Evolutionary conservation across 1,140 invertebrate genomes (phyloP).

Genomic region (Saccostrea echinata): DNA sequence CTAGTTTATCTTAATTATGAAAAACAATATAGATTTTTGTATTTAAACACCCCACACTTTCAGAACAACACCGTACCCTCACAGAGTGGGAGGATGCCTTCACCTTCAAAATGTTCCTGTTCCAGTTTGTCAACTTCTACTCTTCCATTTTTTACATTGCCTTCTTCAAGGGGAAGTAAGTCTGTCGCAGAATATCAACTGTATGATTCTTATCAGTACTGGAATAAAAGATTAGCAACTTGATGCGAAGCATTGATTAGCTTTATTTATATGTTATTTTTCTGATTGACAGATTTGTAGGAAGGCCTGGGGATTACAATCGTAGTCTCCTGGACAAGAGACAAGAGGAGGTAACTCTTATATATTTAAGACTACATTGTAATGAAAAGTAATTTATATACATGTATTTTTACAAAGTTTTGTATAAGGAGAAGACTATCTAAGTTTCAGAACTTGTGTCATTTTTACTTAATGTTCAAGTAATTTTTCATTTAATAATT

Average conservation of each 20-base stretch:
- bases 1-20: background rate
- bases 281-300: constrained; percentile 71
- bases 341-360: constrained; percentile 80
- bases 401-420: too few relatives aligned
- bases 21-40: background rate
- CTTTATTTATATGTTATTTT: background rate
- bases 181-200: constrained; percentile 3
- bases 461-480: too few relatives aligned
- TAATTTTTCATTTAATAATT: too few relatives aligned
- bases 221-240: too few relatives aligned
- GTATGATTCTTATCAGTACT: background rate
- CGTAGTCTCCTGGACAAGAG: constrained; percentile 72
- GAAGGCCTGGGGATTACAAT: constrained; percentile 74
- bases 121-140: constrained; percentile 98
- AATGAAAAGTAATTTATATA: too few relatives aligned
- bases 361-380: too few relatives aligned
- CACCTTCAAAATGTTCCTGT: constrained; percentile 98
- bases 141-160: constrained; percentile 98
- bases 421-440: too few relatives aligned
- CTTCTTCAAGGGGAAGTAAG: constrained; percentile 93
- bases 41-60: constrained; percentile 19
- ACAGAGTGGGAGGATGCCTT: constrained; percentile 97
- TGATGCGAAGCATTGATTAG: background rate
- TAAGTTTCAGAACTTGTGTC: too few relatives aligned
- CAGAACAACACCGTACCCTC: constrained; percentile 88